Base-by-base conservation (phyloP, 2,888 invertebrate species). In the Limnephilus lunatus region DNA sequence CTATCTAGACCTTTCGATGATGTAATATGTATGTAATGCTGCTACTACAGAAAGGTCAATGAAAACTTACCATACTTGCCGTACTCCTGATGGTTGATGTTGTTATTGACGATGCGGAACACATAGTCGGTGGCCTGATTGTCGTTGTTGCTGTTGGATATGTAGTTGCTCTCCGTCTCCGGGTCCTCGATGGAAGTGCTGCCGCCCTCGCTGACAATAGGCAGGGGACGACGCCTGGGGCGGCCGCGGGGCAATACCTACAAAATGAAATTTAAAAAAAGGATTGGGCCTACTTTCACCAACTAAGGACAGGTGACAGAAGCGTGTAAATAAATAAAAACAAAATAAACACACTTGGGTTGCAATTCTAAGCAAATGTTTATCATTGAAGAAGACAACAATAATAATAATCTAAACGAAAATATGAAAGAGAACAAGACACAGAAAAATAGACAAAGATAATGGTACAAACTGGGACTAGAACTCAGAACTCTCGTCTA, bases 41-140 rank as follows among this genome's bases (percentile, higher is more conserved):
- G 48, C 48, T 48, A 48, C 48, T 25, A 25, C 25, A n/a, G 19
- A 2, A 25, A 25, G 25, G 5, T 9, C 9, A 25, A 68, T 2
- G 9, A n/a, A 19, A 68, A 82, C 92, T 92, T 91, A 93, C 93
- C 93, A 89, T 92, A 93, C 96, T 96, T 95, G 97, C 98, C 96
- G 94, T 97, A 96, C 95, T 98, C 97, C 94, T 97, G 97, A 94
- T 97, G 97, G 91, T 97, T 97, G 91, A 96, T 96, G 86, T 97
- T 97, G 94, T 97, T 98, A 95, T 97, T 98, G 83, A 99, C 97
- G 94, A 99, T 98, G 92, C 99, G 96, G 95, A 99, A 99, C 90
- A 99, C 99, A 95, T 98, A 99, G 95, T 99, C 98, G 31, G 96
- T 97, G 14, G 97, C 97, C 81, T 96, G 96, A 85, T 97, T 97